Evolutionary conservation across 2,113 vertebrate genomes (phyloP), one percentile per base, ranked within the genome.

Genomic region (Mola mola): DNA sequence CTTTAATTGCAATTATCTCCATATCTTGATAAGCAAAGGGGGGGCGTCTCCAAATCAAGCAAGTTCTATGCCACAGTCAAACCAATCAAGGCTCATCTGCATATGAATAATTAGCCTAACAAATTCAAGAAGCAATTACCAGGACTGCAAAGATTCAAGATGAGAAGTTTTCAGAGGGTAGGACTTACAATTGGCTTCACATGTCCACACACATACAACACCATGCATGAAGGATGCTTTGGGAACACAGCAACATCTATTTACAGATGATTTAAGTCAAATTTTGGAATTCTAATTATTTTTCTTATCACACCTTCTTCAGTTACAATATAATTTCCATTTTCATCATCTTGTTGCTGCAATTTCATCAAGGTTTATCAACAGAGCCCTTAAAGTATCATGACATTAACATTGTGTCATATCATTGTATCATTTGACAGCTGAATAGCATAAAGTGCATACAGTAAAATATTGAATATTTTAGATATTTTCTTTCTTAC

Each of bases 1-100:
- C 73, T 78, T 50, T 84, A 88, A 88, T 87, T 90, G 81, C 82
- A 89, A 87, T 90, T 89, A 90, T 90, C 87, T 88, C 66, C 70
- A 56, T 81, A 88, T 89, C 84, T 84, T 83, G 74, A 85, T 88
- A 84, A 88, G 85, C 34, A 72, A 68, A 57, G 71, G 34, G 34
- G 48, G 75, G 78, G 74, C 44, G 68, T 34, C 68, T 78, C 55
- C 70, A 28, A 70, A 57, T 68, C 76, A 76, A 72, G 62, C 63
- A 65, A 75, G 63, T 78, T 80, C 41, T 51, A 77, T 65, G 82
- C 81, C 66, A 53, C 75, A 77, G 83, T 87, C 82, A 84, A 75
- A 75, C 79, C 73, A 79, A 84, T 86, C 78, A 81, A 78, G 85
- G 77, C 69, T 87, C 81, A 90, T 88, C 82, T 88, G 72, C 83